Evolutionary conservation across 1,140 invertebrate species (phyloP).

Genomic region (Leptinotarsa defecta): DNA sequence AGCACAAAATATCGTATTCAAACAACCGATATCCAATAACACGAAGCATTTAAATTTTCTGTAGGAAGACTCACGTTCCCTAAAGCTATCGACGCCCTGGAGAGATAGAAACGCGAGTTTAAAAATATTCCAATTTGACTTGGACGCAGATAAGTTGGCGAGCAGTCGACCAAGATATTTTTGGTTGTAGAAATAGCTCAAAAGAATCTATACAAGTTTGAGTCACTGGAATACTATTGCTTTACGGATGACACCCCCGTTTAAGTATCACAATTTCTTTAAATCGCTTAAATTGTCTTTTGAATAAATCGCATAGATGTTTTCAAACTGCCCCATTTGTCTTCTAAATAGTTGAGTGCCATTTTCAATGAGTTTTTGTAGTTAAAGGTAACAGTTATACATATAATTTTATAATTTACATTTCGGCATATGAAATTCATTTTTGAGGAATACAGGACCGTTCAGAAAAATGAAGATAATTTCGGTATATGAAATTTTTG

Average conservation of each 20-base stretch:
- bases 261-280: slow-evolving; percentile 49
- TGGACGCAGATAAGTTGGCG: slow-evolving; percentile 46
- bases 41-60: slow-evolving; percentile 39
- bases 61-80: slow-evolving; percentile 30
- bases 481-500: no score
- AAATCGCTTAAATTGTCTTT: slow-evolving; percentile 52
- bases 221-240: slow-evolving; percentile 3
- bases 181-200: slow-evolving; percentile 16
- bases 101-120: slow-evolving; percentile 43
- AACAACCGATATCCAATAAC: slow-evolving; percentile 16
- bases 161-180: slow-evolving; percentile 29
- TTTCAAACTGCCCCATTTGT: slow-evolving; percentile 32
- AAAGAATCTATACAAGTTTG: background rate
- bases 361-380: background rate
- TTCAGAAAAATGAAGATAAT: no score
- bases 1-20: no score
- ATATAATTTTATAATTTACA: no score
- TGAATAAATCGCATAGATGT: slow-evolving; percentile 48
- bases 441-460: no score
- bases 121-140: slow-evolving; percentile 47
- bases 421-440: no score
- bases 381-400: no score
- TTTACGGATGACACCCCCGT: slow-evolving; percentile 33
- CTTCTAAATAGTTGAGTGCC: slow-evolving; percentile 23
- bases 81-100: slow-evolving; percentile 38